phyloP scores from a whole-genome alignment of 2,888 invertebrate species.

The Ferrisia virgata region DNA sequence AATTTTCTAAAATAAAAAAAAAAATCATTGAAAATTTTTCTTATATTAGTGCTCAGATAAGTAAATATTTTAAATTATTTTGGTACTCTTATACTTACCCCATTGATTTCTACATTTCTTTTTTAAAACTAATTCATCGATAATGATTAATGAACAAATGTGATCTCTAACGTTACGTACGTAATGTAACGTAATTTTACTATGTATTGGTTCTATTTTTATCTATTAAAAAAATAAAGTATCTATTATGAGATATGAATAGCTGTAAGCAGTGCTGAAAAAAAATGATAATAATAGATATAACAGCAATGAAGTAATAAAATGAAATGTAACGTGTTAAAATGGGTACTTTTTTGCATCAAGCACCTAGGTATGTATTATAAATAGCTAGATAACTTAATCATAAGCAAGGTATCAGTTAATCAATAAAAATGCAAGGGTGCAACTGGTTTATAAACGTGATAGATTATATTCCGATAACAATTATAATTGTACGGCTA shows the following conservation, averaged over 20 bases:
- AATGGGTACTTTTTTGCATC: background rate
- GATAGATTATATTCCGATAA: background rate
- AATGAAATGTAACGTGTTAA: background rate
- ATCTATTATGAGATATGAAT: background rate
- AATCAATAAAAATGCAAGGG: background rate
- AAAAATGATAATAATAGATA: background rate
- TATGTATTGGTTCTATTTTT: too few relatives aligned
- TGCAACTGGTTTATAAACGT: background rate
- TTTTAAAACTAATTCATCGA: too few relatives aligned
- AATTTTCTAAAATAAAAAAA: too few relatives aligned
- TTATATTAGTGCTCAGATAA: too few relatives aligned
- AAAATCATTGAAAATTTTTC: too few relatives aligned
- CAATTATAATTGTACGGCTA: background rate
- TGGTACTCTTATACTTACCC: too few relatives aligned
- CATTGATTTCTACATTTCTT: too few relatives aligned
- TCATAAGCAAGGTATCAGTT: background rate
- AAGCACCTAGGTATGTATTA: background rate
- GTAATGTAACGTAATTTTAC: too few relatives aligned
- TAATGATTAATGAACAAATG: too few relatives aligned
- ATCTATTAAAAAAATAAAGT: background rate
- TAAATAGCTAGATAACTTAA: background rate
- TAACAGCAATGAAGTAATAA: background rate
- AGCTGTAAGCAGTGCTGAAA: background rate
- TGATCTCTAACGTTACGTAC: too few relatives aligned
- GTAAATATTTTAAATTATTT: too few relatives aligned